Percentiles rank a stretch among this genome's conserved stretches.
phyloP scores from a whole-genome alignment of 2,797 vertebrate genomes.

The Tapera naevia region DNA sequence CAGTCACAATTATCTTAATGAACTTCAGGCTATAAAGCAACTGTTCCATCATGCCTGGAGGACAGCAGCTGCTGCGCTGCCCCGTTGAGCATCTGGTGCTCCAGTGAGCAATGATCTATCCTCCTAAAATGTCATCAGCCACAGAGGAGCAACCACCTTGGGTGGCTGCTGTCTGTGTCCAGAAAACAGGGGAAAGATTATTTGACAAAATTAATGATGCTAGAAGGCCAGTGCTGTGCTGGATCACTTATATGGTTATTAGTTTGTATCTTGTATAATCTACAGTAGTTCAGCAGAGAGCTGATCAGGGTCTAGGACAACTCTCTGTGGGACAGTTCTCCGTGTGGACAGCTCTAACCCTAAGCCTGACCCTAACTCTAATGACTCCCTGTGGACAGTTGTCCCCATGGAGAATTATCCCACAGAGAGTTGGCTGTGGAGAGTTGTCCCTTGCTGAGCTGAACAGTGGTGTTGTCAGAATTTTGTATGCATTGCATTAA shows the following conservation, averaged over 20 bases:
- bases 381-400: too few relatives aligned
- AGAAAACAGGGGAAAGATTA: background rate
- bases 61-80: background rate
- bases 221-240: background rate
- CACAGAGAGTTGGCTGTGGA: too few relatives aligned
- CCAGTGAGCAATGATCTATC: background rate
- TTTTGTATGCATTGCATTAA: background rate
- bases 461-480: background rate
- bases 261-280: background rate
- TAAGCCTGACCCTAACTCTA: too few relatives aligned
- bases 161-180: background rate
- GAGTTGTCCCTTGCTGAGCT: background rate
- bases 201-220: background rate
- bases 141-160: background rate
- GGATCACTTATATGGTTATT: background rate
- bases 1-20: background rate
- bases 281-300: background rate
- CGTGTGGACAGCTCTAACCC: too few relatives aligned
- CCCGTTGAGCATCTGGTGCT: fast-evolving
- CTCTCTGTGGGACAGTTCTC: too few relatives aligned
- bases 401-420: too few relatives aligned
- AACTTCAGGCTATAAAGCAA: background rate
- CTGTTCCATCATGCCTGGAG: background rate
- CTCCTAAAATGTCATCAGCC: background rate
- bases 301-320: background rate